phyloP scores from a whole-genome alignment of 2,113 vertebrate species.

The Sarotherodon lohbergeri region DNA sequence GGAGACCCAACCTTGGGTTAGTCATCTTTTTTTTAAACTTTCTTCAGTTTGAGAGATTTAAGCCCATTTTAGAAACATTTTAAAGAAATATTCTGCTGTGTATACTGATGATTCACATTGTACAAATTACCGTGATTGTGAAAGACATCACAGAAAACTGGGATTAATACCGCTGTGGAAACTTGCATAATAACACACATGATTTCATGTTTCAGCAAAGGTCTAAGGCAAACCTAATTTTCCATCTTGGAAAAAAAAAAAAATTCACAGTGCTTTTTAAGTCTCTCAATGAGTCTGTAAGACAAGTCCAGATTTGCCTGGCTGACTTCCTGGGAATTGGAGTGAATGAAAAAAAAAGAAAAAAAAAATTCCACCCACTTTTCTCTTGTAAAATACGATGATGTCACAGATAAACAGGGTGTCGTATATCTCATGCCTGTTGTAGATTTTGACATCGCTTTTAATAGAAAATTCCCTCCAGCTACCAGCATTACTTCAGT shows the following conservation, averaged over 20 bases:
- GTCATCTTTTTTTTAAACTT: background rate
- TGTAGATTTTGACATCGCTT: background rate
- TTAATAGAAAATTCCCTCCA: background rate
- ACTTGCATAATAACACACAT: background rate
- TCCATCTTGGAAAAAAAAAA: background rate
- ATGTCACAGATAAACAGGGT: background rate
- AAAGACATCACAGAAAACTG: background rate
- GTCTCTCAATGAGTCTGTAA: background rate
- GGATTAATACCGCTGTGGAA: background rate
- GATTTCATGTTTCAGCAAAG: background rate
- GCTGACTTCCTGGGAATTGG: background rate
- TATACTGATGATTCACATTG: background rate
- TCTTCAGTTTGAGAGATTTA: background rate
- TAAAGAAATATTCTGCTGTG: background rate
- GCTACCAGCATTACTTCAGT: background rate
- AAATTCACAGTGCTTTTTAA: accelerated
- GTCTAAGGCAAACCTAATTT: background rate
- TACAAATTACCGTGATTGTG: background rate
- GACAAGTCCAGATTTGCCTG: background rate
- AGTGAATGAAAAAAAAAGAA: background rate
- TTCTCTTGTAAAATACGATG: background rate
- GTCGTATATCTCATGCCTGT: background rate
- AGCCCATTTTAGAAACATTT: background rate
- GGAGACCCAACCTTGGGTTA: background rate
- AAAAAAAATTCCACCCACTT: background rate